Evolutionary conservation across 2,797 vertebrate species (phyloP), one percentile per base, ranked within the genome.

Genomic region (Bucorvus abyssinicus): DNA sequence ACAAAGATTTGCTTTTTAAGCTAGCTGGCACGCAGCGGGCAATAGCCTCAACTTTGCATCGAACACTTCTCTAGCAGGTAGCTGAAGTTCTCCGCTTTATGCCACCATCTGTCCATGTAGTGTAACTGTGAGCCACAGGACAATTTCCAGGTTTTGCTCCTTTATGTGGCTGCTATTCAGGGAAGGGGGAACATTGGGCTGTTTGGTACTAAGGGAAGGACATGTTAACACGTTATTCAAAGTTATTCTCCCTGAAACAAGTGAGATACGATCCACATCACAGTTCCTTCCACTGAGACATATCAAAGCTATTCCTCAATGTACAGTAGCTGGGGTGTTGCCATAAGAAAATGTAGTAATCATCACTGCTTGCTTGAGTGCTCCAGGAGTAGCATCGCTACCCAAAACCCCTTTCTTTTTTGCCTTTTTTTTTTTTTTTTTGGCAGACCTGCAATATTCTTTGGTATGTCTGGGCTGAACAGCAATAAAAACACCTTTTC

Each of bases 41-140:
- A 82, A 73, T 4, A 52, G 36, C 84, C 73, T 92, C 12, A 11
- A 30, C 83, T 84, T 79, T 4, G 2, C 52, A 73, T 40, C 67
- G 38, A 17, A 78, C 26, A 2, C 14, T 47, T 73, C 57, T 55
- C 18, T 14, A 56, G 65, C 40, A 57, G 65, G 61, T 26, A 71
- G 27, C 34, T 70, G 32, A 76, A 85, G 59, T 32, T 32, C 75
- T 75, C 56, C 1, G 1, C 52, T 65, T 87, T 52, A 23, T 73
- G 68, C 34, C 76, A 49, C 44, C 2, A 1, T 60, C 63, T 17
- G 2, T 38, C 34, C 4, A 1, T 14, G 27, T 13, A 40, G 34
- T 5, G 26, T 70, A 57, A 76, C 30, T 0, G 0, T 26, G 21
- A 85, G 34, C 22, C 24, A 38, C 30, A 20, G 38, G 23, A 23